Base-by-base conservation (phyloP, 2,888 invertebrate genomes). In the Heliconius ethilla region DNA sequence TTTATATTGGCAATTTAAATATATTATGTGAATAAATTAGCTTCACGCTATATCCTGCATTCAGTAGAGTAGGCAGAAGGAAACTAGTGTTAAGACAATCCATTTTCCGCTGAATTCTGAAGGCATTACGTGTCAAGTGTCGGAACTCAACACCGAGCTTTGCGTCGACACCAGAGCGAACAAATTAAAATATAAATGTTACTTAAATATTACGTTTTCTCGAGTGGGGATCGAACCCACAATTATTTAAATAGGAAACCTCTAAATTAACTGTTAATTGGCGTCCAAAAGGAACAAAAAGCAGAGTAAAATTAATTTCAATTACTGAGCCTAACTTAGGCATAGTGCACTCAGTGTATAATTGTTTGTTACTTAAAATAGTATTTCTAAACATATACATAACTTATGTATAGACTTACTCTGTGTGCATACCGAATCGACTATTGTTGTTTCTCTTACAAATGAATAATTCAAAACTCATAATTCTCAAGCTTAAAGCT, bases 391-490 rank as follows among this genome's bases (percentile, higher is more conserved):
- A 87, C 86, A 85, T 85, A 88, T 63, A 74, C 63, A 74, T 74
- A 74, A n/a, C 29, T 65, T 65, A 74, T 65, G 27, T 74, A 63
- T 88, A 86, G 85, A 83, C 85, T 87, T 86, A 86, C 86, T 84
- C 84, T 82, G 83, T 83, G 82, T 78, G 81, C 83, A 82, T 82
- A 83, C 81, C 84, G 83, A 86, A 87, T 81, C 83, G 83, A 83
- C 87, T 86, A 89, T 89, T 90, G 89, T 89, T 84, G 83, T 82
- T 83, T 82, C 79, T 83, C 82, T 83, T 84, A 82, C 84, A 84
- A 86, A 88, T 90, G 88, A 89, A 89, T 89, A 86, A 90, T 90
- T 87, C 89, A 89, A 83, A 81, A 85, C 86, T 85, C 86, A 87
- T 89, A 86, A 86, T 86, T 87, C 83, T 85, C 82, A 82, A 85